Base-by-base conservation (phyloP, 1,140 invertebrate species). In the Drosophila ercepeae region DNA sequence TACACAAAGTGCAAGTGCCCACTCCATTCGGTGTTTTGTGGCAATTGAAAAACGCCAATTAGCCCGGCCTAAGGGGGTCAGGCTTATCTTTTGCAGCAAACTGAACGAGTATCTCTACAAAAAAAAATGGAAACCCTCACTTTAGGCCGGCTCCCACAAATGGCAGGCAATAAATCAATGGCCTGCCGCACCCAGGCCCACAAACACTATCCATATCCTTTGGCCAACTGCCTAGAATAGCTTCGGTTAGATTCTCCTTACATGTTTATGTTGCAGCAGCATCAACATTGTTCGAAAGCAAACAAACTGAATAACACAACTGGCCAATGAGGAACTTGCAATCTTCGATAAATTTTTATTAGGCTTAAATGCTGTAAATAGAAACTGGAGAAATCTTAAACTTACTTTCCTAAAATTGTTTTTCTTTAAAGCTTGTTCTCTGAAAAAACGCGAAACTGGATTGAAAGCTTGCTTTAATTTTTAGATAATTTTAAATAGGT, bases 31-130 rank as follows among this genome's bases (percentile, higher is more conserved):
- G 21, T 13, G 29, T 36, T 51, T 71, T 78, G 29, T 61, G 72
- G 76, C 77, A 76, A 84, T 84, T 84, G 79, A 84, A 84, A 84
- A 84, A 86, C 81, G 72, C 84, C 79, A 84, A 84, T 84, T 84
- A 84, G 82, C 81, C 81, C n/a, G 58, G 67, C 67, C 58, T 58
- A 86, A 76, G 53, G 81, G 77, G 81, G 81, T 75, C 72, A 79
- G 50, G 53, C 58, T 81, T 84, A 84, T 81, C 81, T 86, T 9
- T 18, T 42, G 39, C 39, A 42, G 79, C 60, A 83, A 75, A 32
- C 29, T 11, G 11, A 39, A 39, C 13, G 36, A 39, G 36, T 14
- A 39, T 39, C 59, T 72, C 63, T 59, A 49, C 73, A 82, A 55
- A 72, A 70, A 70, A 52, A 44, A 70, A n/a, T n/a, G n/a, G n/a